A percentile compares a stretch with the other conserved stretches of the same genome.
Conservation (phyloP, 2,113 vertebrate species). For the Tylochromis polylepis region DNA sequence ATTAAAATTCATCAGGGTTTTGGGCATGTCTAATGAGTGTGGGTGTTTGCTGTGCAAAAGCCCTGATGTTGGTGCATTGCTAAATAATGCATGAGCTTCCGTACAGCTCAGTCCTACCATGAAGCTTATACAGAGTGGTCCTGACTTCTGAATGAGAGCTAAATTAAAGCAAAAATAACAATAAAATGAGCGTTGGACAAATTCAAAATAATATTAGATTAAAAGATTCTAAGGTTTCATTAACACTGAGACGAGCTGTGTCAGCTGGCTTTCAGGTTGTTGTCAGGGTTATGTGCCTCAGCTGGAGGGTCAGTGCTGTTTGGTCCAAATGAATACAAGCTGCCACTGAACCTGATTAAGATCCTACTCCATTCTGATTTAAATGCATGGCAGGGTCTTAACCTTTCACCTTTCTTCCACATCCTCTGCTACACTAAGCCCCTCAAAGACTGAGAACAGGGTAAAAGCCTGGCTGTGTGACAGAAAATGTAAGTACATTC, state of each 20-base stretch:
- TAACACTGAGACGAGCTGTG: neutral
- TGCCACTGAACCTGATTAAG: conserved; percentile 38
- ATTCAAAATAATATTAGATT: neutral
- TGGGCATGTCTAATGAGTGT: conserved; percentile 31
- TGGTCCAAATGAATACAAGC: conserved; percentile 35
- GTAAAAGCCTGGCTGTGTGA: neutral
- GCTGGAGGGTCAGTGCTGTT: conserved; percentile 41
- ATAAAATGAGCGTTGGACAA: neutral
- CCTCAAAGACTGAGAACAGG: neutral
- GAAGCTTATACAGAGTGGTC: neutral
- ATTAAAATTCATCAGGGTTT: conserved; percentile 48
- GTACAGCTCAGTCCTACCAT: neutral
- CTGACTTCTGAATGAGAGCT: neutral
- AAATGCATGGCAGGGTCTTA: conserved; percentile 13
- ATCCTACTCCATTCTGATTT: conserved; percentile 52
- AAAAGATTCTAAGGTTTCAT: neutral
- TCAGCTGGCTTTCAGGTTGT: conserved; percentile 34
- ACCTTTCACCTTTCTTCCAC: conserved; percentile 45
- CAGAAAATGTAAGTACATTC: conserved; percentile 6
- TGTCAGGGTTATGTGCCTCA: conserved; percentile 39
- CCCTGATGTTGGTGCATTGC: conserved; percentile 10
- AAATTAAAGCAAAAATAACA: neutral
- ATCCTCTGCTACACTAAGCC: neutral
- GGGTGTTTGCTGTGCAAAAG: conserved; percentile 29
- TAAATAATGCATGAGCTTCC: conserved; percentile 49